Evolutionary conservation across 92 coral and sea anemone genomes (phyloP).

Genomic region (Meandrina meandrites): DNA sequence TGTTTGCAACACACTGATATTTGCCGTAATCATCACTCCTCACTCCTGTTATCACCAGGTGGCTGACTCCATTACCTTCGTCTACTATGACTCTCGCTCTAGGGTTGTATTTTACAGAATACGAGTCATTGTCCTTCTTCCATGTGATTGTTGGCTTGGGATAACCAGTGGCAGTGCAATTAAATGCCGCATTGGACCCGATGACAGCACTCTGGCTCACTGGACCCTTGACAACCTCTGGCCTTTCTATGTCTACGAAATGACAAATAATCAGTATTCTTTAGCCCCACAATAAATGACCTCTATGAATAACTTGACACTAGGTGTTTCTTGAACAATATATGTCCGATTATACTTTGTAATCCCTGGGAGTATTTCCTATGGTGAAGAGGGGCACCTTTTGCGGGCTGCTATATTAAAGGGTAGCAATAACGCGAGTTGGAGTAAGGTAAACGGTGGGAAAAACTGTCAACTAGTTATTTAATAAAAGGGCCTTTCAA

Average conservation of each 20-base stretch:
- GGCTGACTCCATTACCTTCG: background rate
- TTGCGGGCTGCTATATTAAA: no score
- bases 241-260: background rate
- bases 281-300: no score
- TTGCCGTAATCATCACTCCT: background rate
- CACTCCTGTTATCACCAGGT: background rate
- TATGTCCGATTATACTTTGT: no score
- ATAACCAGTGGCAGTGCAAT: constrained; percentile 4
- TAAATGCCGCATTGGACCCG: background rate
- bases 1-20: background rate
- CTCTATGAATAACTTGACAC: no score
- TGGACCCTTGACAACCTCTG: background rate
- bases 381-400: no score
- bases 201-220: background rate
- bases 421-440: no score
- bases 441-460: no score
- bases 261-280: background rate
- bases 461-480: no score
- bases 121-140: background rate
- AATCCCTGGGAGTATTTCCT: no score
- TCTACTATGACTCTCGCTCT: background rate
- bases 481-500: no score
- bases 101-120: background rate
- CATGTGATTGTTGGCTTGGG: constrained; percentile 14
- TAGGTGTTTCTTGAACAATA: no score